These are phyloP conservation scores for Gastrophysa polygoni DNA, from an alignment of 2,888 invertebrate genomes.

Conservation along the genomic window DNA sequence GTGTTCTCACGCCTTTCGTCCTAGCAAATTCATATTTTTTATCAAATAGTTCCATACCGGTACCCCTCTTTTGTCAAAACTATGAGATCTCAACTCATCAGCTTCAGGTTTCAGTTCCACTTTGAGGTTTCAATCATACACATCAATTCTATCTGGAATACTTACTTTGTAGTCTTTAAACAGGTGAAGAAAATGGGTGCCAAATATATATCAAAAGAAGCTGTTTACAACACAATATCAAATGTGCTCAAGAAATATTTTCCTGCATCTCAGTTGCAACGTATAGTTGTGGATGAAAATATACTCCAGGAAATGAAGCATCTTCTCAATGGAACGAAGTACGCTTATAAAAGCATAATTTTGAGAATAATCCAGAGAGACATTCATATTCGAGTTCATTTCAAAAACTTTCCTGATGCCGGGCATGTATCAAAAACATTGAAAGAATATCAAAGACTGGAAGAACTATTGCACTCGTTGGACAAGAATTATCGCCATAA, in stretches of 20 bases:
- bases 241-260: constrained; percentile 1
- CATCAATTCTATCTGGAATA: too few relatives aligned
- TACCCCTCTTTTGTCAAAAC: too few relatives aligned
- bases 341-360: constrained; percentile 1
- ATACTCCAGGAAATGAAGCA: background rate
- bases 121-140: too few relatives aligned
- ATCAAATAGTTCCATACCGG: too few relatives aligned
- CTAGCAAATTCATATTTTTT: too few relatives aligned
- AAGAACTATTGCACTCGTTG: background rate
- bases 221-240: background rate
- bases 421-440: background rate
- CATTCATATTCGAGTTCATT: too few relatives aligned
- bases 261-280: background rate
- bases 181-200: background rate
- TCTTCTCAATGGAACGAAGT: background rate
- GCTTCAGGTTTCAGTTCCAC: too few relatives aligned
- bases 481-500: constrained; percentile 1
- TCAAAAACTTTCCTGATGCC: background rate
- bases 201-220: background rate
- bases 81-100: too few relatives aligned
- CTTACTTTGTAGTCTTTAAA: too few relatives aligned
- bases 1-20: too few relatives aligned
- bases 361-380: background rate
- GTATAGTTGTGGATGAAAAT: too few relatives aligned
- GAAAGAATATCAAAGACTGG: background rate